Base-by-base conservation (phyloP, 2,113 vertebrate species). In the Oxyura jamaicensis region DNA sequence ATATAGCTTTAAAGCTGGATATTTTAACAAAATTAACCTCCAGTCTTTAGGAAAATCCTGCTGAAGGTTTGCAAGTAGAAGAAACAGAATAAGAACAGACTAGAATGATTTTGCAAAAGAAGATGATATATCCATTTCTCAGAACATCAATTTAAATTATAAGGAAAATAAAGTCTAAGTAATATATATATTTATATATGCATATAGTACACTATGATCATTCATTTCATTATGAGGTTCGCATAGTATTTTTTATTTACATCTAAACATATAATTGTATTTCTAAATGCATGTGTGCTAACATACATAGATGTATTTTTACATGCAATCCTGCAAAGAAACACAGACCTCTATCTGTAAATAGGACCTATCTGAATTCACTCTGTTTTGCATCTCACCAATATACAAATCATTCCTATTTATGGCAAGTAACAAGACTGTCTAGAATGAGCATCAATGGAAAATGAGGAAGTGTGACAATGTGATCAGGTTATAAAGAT, bases 331-430 rank as follows among this genome's bases (percentile, higher is more conserved):
- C 39, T 81, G 10, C 44, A 73, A 4, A 76, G 50, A 87, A n/a
- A 42, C 8, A 18, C 18, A 41, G 15, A 65, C 1, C 2, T 3
- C 17, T 36, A 2, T 26, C 29, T 7, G 28, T 5, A 14, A 46
- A 23, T 3, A 39, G 1, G 5, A 8, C 10, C 11, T 62, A 15
- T 63, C 74, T 69, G 35, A 10, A 48, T 42, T 50, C 29, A 71
- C 22, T 22, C 39, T 58, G 52, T 41, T 41, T 28, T 78, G 50
- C 18, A 63, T 48, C 36, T 74, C 15, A 90, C n/a, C 53, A 67
- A 44, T 13, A n/a, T 13, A 36, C 0, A 0, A 20, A 66, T 20
- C 35, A 44, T 31, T 28, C 33, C 60, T 66, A 21, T 19, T 56
- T 44, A 71, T 41, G 41, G 29, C 44, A 89, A 53, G 35, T 1